These are phyloP conservation scores for Heliconius nattereri DNA, from an alignment of 1,140 invertebrate genomes.

Conservation along the genomic window DNA sequence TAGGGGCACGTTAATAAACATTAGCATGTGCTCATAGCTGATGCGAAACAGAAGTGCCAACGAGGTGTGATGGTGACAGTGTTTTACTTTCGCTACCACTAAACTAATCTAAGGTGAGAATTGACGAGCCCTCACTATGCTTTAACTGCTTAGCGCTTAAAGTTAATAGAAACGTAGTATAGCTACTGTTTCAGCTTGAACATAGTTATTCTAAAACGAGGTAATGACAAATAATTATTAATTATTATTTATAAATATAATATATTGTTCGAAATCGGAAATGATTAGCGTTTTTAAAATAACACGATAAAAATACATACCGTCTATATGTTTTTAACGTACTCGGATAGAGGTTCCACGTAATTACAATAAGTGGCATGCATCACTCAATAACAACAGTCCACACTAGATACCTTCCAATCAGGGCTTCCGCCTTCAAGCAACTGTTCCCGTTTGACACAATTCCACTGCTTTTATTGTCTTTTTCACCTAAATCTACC, in stretches of 20 bases:
- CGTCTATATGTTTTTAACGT: too few relatives aligned
- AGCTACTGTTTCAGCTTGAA: neutral
- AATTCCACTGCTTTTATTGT: too few relatives aligned
- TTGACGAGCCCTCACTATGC: neutral
- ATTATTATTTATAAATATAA: neutral
- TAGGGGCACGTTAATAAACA: conserved; percentile 26
- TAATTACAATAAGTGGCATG: too few relatives aligned
- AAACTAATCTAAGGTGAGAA: conserved; percentile 17
- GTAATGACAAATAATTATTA: neutral
- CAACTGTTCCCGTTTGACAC: too few relatives aligned
- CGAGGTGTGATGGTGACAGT: neutral
- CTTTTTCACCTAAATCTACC: too few relatives aligned
- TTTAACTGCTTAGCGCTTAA: neutral
- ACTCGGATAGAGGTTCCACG: too few relatives aligned
- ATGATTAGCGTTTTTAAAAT: too few relatives aligned
- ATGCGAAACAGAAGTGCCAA: neutral
- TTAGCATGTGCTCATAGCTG: neutral
- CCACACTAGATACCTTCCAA: too few relatives aligned
- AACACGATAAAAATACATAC: too few relatives aligned
- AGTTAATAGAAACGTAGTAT: neutral
- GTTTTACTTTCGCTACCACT: conserved; percentile 18
- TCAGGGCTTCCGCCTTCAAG: too few relatives aligned
- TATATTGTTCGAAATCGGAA: neutral
- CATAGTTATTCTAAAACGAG: neutral
- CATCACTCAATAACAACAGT: too few relatives aligned